A percentile compares a stretch with the other conserved stretches of the same genome.
phyloP scores from a whole-genome alignment of 1,140 invertebrate genomes.

The Papilio polytes region DNA sequence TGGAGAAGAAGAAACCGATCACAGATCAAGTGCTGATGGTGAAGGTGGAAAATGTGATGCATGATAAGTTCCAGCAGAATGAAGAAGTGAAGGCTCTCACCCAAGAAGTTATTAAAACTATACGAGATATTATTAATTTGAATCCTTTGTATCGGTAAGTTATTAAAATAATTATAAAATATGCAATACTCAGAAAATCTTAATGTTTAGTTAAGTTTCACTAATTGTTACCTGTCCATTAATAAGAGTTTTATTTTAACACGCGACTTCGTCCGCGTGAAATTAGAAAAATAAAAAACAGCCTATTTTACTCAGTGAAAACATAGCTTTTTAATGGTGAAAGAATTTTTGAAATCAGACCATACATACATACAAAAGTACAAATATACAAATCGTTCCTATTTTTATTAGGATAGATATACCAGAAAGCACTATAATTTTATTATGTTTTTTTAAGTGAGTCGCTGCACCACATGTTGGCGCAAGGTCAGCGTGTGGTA shows the following conservation, averaged over 20 bases:
- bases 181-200: background rate
- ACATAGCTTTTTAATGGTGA: no score
- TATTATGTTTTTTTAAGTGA: conserved; percentile 83
- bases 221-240: no score
- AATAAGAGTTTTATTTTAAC: no score
- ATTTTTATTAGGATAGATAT: no score
- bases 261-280: no score
- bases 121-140: conserved; percentile 97
- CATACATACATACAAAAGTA: no score
- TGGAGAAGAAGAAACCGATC: conserved; percentile 60
- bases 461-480: conserved; percentile 96
- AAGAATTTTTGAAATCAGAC: no score
- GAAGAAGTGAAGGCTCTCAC: conserved; percentile 98
- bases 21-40: conserved; percentile 92
- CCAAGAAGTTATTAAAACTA: conserved; percentile 99
- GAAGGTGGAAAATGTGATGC: conserved; percentile 96
- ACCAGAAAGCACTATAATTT: no score
- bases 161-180: background rate
- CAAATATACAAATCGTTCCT: no score
- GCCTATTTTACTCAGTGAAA: no score
- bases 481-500: conserved; percentile 96
- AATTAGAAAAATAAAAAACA: no score
- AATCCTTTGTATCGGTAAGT: conserved; percentile 94
- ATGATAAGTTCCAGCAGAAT: conserved; percentile 95
- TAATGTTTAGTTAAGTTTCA: no score